Evolutionary conservation across 2,797 vertebrate genomes (phyloP).

Genomic region (Prunella strophiata): DNA sequence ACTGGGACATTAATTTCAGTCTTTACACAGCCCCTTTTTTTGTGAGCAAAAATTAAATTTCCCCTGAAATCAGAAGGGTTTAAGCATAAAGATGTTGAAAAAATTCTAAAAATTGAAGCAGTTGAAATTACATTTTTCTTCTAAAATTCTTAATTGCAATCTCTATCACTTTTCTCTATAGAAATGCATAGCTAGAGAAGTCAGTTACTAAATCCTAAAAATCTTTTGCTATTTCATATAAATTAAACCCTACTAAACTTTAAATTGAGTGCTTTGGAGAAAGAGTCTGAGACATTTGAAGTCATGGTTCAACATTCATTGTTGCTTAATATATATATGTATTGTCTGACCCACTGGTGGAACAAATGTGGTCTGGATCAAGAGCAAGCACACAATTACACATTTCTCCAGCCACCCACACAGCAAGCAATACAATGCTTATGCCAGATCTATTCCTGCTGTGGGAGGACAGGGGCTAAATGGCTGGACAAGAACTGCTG

Average conservation of each 20-base stretch:
- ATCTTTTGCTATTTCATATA: not conserved
- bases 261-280: not conserved
- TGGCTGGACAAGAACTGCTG: constrained; percentile 18
- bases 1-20: not conserved
- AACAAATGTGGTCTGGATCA: constrained; percentile 9
- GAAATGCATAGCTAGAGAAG: not conserved
- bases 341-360: not conserved
- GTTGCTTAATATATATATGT: not conserved
- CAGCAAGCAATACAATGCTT: not conserved
- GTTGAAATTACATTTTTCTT: not conserved
- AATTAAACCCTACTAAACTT: not conserved
- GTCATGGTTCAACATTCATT: not conserved
- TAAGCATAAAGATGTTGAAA: not conserved
- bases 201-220: not conserved
- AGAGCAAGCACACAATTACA: not conserved
- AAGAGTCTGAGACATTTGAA: not conserved
- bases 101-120: not conserved
- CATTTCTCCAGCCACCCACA: constrained; percentile 20
- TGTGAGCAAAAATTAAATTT: not conserved
- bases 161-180: not conserved
- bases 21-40: not conserved
- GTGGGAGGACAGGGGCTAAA: constrained; percentile 6
- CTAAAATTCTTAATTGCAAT: not conserved
- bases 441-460: not conserved
- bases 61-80: not conserved